phyloP scores from a whole-genome alignment of 2,888 invertebrate species.

The Galerucella calmariensis region DNA sequence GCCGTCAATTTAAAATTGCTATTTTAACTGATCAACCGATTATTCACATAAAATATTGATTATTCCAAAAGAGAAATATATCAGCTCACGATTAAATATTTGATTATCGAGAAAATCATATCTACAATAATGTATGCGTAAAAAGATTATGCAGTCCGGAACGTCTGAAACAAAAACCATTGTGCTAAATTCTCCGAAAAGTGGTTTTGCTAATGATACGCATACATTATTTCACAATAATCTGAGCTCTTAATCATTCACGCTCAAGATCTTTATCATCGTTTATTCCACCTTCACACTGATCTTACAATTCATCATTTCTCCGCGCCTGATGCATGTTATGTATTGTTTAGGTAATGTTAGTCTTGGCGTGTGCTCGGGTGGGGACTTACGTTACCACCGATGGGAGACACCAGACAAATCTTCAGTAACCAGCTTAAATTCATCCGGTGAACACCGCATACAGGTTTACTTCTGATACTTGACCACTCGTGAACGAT shows the following conservation, averaged over 20 bases:
- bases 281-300: conserved; percentile 60
- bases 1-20: no score
- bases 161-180: conserved; percentile 17
- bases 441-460: conserved; percentile 55
- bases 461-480: conserved; percentile 20
- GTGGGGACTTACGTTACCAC: conserved; percentile 50
- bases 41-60: no score
- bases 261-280: conserved; percentile 54
- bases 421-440: conserved; percentile 59
- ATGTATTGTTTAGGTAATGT: conserved; percentile 52
- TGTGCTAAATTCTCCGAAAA: conserved; percentile 28
- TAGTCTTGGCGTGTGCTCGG: conserved; percentile 55
- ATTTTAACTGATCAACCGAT: no score
- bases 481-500: conserved; percentile 22
- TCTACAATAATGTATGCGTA: not conserved
- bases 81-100: no score
- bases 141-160: conserved; percentile 19
- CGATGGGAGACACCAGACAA: conserved; percentile 49
- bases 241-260: conserved; percentile 57
- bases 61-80: no score
- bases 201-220: conserved; percentile 51
- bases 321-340: conserved; percentile 55
- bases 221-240: conserved; percentile 55
- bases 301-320: conserved; percentile 58
- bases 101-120: not conserved